Conservation (phyloP, 2,888 invertebrate species). For the Altica lythri region DNA sequence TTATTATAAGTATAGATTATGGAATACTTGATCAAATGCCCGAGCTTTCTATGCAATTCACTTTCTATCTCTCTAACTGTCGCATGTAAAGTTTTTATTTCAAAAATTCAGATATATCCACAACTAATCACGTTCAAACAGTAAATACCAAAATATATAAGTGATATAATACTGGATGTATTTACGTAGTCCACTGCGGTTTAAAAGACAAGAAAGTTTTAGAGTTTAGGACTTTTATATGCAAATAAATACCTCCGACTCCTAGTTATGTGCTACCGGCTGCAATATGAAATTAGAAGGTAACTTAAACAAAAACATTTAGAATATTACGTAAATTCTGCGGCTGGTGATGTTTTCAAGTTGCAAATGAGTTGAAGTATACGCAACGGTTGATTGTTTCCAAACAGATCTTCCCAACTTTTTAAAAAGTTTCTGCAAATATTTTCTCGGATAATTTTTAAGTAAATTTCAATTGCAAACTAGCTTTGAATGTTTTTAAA, state of each 20-base stretch:
- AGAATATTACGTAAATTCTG: slow-evolving; percentile 23
- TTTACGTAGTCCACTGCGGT: slow-evolving; percentile 4
- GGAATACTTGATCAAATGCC: too few relatives aligned
- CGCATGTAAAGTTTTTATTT: too few relatives aligned
- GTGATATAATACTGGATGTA: too few relatives aligned
- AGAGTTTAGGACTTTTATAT: slow-evolving; percentile 45
- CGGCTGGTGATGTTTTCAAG: slow-evolving; percentile 14
- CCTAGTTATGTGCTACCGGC: slow-evolving; percentile 41
- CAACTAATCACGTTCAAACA: too few relatives aligned
- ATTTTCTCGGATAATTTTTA: slow-evolving; percentile 8
- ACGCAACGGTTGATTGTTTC: slow-evolving; percentile 17
- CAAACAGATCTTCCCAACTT: slow-evolving; percentile 11
- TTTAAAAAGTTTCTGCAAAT: slow-evolving; percentile 17
- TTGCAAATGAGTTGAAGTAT: slow-evolving; percentile 18
- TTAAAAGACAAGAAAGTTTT: slow-evolving; percentile 14
- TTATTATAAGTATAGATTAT: too few relatives aligned
- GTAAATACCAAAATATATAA: too few relatives aligned
- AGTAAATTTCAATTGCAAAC: background rate
- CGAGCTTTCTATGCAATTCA: too few relatives aligned
- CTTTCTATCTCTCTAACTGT: too few relatives aligned
- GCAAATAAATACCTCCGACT: slow-evolving; percentile 53
- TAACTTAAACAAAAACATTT: slow-evolving; percentile 45
- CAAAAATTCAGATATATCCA: too few relatives aligned
- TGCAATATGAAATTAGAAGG: slow-evolving; percentile 48
- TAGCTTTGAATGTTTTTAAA: too few relatives aligned